These are phyloP conservation scores for Zophobas atratus DNA, from an alignment of 1,140 invertebrate species.

Conservation along the genomic window DNA sequence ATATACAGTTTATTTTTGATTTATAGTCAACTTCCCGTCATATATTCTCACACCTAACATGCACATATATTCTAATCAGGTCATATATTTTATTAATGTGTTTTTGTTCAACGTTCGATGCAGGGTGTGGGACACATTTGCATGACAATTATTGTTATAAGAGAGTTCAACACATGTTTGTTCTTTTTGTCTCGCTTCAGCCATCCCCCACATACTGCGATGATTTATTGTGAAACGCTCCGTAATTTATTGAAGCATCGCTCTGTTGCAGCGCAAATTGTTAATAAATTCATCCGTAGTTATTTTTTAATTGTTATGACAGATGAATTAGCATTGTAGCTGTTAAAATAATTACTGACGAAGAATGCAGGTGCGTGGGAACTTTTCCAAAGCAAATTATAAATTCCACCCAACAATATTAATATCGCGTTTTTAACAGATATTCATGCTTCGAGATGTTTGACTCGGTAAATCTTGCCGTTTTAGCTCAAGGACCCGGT, in stretches of 20 bases:
- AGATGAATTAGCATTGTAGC: too few species aligned
- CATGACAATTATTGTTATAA: conserved; percentile 61
- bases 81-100: conserved; percentile 56
- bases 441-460: too few species aligned
- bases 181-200: conserved; percentile 23
- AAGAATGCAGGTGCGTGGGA: too few species aligned
- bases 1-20: conserved; percentile 58
- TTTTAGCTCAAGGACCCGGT: too few species aligned
- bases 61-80: conserved; percentile 57
- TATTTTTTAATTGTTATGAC: too few species aligned
- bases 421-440: too few species aligned
- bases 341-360: too few species aligned
- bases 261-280: too few species aligned
- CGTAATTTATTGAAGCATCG: conserved; percentile 1
- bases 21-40: conserved; percentile 58
- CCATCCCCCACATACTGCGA: conserved; percentile 71
- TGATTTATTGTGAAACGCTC: conserved; percentile 42
- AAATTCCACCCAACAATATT: too few species aligned
- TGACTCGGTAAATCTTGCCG: too few species aligned
- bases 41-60: conserved; percentile 59
- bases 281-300: too few species aligned
- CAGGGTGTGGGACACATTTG: conserved; percentile 72
- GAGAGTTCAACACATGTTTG: conserved; percentile 35
- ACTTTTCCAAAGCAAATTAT: too few species aligned
- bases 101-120: conserved; percentile 52